Conservation (phyloP, 2,888 invertebrate genomes). For the Villa cingulata region DNA sequence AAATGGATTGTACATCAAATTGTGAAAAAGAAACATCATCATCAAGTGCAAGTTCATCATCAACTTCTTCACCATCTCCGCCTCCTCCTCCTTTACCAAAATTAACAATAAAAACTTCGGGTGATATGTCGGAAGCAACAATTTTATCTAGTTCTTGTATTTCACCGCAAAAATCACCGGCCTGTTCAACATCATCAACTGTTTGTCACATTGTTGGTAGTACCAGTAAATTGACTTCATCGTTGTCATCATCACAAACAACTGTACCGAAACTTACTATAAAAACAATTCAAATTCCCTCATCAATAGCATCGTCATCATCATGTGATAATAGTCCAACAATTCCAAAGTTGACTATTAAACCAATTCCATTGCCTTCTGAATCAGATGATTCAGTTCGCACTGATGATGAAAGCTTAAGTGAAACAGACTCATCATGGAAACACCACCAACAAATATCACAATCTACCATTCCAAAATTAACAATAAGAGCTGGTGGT, state of each 20-base stretch:
- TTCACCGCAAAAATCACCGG: conserved; percentile 21
- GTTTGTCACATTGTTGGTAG: conserved; percentile 14
- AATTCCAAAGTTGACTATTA: conserved; percentile 32
- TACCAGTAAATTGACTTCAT: conserved; percentile 1
- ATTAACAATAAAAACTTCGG: conserved; percentile 42
- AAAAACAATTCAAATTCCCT: conserved; percentile 34
- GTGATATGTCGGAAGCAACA: conserved; percentile 28
- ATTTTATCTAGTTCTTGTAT: conserved; percentile 22
- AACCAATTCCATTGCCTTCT: conserved; percentile 12
- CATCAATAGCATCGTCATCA: conserved; percentile 15
- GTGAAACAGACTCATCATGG: conserved; percentile 23
- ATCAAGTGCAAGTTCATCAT: conserved; percentile 9
- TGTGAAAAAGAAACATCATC: conserved; percentile 7
- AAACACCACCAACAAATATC: conserved; percentile 10
- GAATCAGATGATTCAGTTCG: not conserved
- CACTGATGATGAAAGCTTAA: not conserved
- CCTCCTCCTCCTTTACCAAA: conserved; percentile 39
- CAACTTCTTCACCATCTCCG: conserved; percentile 15
- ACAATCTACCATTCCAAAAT: conserved; percentile 33
- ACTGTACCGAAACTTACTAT: conserved; percentile 47
- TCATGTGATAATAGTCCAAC: conserved; percentile 12
- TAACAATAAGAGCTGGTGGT: conserved; percentile 29
- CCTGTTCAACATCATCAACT: conserved; percentile 8
- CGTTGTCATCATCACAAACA: conserved; percentile 16
- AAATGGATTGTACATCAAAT: conserved; percentile 22